A percentile compares a stretch with the other conserved stretches of the same genome.
These are phyloP conservation scores for Centruroides sculpturatus DNA, from an alignment of 1,140 invertebrate genomes.

Conservation along the genomic window DNA sequence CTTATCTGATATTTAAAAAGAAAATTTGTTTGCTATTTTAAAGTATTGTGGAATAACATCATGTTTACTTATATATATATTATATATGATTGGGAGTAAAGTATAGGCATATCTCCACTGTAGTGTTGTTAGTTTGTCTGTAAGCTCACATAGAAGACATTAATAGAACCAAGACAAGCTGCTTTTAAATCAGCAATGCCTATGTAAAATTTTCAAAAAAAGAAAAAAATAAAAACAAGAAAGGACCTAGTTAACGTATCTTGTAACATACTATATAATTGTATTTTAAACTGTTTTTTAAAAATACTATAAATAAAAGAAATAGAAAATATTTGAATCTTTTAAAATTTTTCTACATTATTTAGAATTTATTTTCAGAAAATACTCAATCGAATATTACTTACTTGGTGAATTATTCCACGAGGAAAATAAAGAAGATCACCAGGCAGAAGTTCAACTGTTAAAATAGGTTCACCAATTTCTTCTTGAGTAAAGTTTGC, in stretches of 20 bases:
- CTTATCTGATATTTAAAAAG: too few relatives aligned
- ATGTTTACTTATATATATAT: too few relatives aligned
- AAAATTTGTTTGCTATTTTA: too few relatives aligned
- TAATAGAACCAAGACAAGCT: too few relatives aligned
- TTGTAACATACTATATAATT: not conserved
- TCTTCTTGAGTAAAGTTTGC: constrained; percentile 62
- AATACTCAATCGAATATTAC: not conserved
- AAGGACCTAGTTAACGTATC: not conserved
- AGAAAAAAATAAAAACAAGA: too few relatives aligned
- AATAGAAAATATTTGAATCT: not conserved
- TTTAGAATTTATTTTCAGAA: not conserved
- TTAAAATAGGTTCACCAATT: constrained; percentile 56
- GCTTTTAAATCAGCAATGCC: too few relatives aligned
- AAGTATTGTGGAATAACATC: too few relatives aligned
- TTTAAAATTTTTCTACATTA: not conserved
- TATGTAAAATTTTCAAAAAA: too few relatives aligned
- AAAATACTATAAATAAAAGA: not conserved
- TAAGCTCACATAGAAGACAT: too few relatives aligned
- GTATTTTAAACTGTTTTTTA: not conserved
- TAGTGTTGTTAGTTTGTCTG: too few relatives aligned
- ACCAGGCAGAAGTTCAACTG: constrained; percentile 64
- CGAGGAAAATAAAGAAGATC: constrained; percentile 82
- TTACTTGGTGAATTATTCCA: constrained; percentile 71
- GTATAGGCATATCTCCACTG: too few relatives aligned
- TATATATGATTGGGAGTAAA: too few relatives aligned